These are phyloP conservation scores for Zaprionus africanus DNA, from an alignment of 1,140 invertebrate genomes.

Conservation along the genomic window DNA sequence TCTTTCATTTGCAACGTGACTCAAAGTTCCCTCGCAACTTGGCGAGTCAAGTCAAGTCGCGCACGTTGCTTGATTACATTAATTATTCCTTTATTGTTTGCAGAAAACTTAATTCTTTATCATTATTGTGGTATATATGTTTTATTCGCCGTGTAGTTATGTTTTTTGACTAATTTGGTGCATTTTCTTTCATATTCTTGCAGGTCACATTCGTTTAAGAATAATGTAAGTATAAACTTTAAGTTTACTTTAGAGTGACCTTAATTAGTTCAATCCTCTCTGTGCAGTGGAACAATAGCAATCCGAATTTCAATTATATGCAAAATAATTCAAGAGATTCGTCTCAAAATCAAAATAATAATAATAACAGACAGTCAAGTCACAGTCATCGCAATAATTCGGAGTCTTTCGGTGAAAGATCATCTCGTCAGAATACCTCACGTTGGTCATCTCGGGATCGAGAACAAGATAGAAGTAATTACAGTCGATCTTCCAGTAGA, in stretches of 20 bases:
- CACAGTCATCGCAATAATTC: constrained; percentile 12
- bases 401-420: neutral
- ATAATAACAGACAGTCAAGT: constrained; percentile 2
- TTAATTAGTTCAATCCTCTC: neutral
- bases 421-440: neutral
- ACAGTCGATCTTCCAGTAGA: neutral
- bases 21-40: constrained; percentile 52
- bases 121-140: constrained; percentile 4
- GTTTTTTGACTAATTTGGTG: constrained; percentile 28
- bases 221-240: constrained; percentile 46
- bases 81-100: constrained; percentile 83
- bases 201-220: constrained; percentile 39
- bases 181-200: constrained; percentile 29
- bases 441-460: neutral
- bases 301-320: constrained; percentile 1
- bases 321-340: constrained; percentile 8
- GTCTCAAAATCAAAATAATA: constrained; percentile 2
- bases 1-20: constrained; percentile 69
- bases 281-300: constrained; percentile 27
- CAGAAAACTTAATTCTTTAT: constrained; percentile 43
- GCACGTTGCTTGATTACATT: constrained; percentile 80
- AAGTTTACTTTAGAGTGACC: neutral
- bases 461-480: neutral
- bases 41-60: constrained; percentile 12
- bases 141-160: constrained; percentile 13